Evolutionary conservation across 2,113 vertebrate species (phyloP).

Genomic region (Crotalus horridus): DNA sequence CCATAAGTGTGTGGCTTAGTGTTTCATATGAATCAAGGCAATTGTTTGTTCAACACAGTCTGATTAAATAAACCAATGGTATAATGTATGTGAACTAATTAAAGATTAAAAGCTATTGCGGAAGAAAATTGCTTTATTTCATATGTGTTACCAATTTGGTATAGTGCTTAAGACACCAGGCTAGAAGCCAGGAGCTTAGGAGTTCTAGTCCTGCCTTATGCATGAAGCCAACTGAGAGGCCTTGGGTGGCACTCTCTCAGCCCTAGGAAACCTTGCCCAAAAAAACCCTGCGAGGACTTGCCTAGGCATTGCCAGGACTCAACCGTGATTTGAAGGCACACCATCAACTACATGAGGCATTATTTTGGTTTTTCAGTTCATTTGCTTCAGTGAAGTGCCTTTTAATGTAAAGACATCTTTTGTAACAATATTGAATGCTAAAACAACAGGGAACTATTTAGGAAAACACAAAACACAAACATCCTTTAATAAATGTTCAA

Average conservation of each 20-base stretch:
- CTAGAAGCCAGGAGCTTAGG: not conserved
- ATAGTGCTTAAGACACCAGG: not conserved
- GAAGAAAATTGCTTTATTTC: not conserved
- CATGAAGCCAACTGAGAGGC: not conserved
- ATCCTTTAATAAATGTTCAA: not conserved
- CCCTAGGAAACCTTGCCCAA: not conserved
- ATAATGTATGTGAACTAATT: not conserved
- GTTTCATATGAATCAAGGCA: not conserved
- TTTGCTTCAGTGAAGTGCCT: not conserved
- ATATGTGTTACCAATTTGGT: not conserved
- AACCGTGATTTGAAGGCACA: not conserved
- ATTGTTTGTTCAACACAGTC: not conserved
- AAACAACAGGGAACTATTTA: not conserved
- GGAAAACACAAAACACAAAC: not conserved
- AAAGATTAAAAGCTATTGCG: not conserved
- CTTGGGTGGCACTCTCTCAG: not conserved
- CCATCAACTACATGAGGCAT: not conserved
- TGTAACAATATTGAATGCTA: not conserved
- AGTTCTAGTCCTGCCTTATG: not conserved
- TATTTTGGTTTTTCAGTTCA: not conserved
- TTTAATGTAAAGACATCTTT: not conserved
- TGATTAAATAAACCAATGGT: not conserved
- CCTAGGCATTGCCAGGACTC: not conserved
- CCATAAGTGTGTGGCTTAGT: not conserved
- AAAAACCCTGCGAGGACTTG: not conserved